Evolutionary conservation across 2,113 vertebrate genomes (phyloP), one percentile per base, ranked within the genome.

Genomic region (Potamarius usumacintae): DNA sequence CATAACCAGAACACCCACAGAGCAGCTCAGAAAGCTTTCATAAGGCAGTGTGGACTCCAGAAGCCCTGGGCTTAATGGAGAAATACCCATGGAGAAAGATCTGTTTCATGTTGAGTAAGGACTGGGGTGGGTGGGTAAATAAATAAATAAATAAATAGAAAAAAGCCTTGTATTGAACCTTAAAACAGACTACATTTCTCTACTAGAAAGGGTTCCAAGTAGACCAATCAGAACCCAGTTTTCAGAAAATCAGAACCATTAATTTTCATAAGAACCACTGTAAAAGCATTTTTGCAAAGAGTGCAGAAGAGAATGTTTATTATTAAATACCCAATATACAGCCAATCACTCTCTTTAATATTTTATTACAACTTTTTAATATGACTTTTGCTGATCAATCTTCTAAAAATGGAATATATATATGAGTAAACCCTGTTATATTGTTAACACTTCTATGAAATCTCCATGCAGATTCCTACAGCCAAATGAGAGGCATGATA

Each of bases 1-100:
- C 85, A 81, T 90, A 86, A 93, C 88, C 91, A 88, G 87, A 89
- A 90, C 93, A 30, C 95, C 95, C 92, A 95, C 95, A 15, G 53
- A 86, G 92, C 93, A 89, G 91, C 87, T 91, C 90, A 91, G 90
- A 92, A 88, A 86, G 48, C 52, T 87, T 89, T 84, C 63, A 86
- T 55, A 82, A 72, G 85, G 30, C 79, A 57, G 48, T 78, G 83
- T 80, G 58, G 22, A 17, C 58, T 81, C 18, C 62, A 80, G 15
- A 83, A 76, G 25, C 67, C 79, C 67, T 76, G 58, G 58, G 2
- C 25, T 30, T 20, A 22, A 48, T 60, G 88, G 27, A 71, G 57
- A 27, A 67, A 22, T 62, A 63, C 10, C 25, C 57, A 2, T 30
- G 85, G 50, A 85, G 65, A 92, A 92, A 92, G 90, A 55, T 30